Percentiles rank a stretch among this genome's conserved stretches.
Conservation (phyloP, 2,888 invertebrate species). For the Spodoptera picta region DNA sequence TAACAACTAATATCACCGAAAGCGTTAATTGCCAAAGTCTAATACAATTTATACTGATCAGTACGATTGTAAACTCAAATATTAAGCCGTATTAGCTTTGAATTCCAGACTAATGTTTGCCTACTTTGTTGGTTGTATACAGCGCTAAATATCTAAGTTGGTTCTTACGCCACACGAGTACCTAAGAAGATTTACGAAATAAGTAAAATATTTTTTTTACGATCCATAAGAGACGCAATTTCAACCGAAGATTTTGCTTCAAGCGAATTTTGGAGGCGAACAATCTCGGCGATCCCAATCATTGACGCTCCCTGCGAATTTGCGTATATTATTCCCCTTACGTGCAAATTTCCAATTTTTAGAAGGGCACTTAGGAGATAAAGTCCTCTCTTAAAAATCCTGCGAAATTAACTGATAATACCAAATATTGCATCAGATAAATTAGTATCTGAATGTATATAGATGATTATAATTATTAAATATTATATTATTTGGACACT, state of each 20-base stretch:
- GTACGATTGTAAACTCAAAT: conserved; percentile 7
- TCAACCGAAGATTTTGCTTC: conserved; percentile 15
- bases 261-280: conserved; percentile 13
- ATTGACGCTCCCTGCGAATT: neutral
- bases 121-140: conserved; percentile 5
- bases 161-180: neutral
- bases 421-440: too few relatives aligned
- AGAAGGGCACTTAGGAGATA: conserved; percentile 1
- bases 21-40: neutral
- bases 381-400: neutral
- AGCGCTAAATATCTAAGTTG: neutral
- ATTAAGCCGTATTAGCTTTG: conserved; percentile 6
- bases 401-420: neutral
- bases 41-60: conserved; percentile 5
- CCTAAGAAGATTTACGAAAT: conserved; percentile 25
- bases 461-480: too few relatives aligned
- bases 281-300: conserved; percentile 16
- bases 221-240: conserved; percentile 12
- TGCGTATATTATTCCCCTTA: neutral
- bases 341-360: conserved; percentile 9
- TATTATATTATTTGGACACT: too few relatives aligned
- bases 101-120: conserved; percentile 4
- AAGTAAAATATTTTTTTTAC: conserved; percentile 28
- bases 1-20: neutral
- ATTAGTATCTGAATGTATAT: too few relatives aligned